phyloP scores from a whole-genome alignment of 2,797 vertebrate species.

The Sciurus vulgaris region DNA sequence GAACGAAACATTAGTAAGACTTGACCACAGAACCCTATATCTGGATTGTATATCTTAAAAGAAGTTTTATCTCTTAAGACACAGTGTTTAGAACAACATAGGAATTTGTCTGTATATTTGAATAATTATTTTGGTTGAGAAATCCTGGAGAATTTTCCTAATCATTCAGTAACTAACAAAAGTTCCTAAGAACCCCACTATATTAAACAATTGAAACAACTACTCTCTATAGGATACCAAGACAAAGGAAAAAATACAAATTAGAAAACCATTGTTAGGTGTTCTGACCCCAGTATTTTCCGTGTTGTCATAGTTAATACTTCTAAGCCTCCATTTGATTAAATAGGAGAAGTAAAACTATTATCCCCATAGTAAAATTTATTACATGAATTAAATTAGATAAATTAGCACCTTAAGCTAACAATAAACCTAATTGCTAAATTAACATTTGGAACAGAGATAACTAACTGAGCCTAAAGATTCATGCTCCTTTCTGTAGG shows the following conservation, averaged over 20 bases:
- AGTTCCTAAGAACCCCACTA: not conserved
- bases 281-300: slow-evolving; percentile 37
- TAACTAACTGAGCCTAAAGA: not conserved
- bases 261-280: not conserved
- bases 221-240: not conserved
- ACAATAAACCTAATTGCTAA: slow-evolving; percentile 62
- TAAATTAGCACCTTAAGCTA: slow-evolving; percentile 59
- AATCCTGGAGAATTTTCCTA: not conserved
- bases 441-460: slow-evolving; percentile 49
- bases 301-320: slow-evolving; percentile 31
- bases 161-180: not conserved
- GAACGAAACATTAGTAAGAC: slow-evolving; percentile 71
- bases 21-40: not conserved
- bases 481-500: not conserved
- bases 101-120: not conserved
- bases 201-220: not conserved
- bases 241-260: not conserved
- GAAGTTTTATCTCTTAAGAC: not conserved
- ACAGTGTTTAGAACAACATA: not conserved
- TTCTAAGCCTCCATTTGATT: slow-evolving; percentile 39
- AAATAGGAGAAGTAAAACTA: slow-evolving; percentile 47
- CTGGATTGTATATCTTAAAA: not conserved
- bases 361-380: slow-evolving; percentile 56
- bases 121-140: not conserved
- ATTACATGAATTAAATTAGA: slow-evolving; percentile 63